A percentile compares a stretch with the other conserved stretches of the same genome.
Evolutionary conservation across 23 tunicate genomes (phyloP).

Genomic region (Diplosoma virens): DNA sequence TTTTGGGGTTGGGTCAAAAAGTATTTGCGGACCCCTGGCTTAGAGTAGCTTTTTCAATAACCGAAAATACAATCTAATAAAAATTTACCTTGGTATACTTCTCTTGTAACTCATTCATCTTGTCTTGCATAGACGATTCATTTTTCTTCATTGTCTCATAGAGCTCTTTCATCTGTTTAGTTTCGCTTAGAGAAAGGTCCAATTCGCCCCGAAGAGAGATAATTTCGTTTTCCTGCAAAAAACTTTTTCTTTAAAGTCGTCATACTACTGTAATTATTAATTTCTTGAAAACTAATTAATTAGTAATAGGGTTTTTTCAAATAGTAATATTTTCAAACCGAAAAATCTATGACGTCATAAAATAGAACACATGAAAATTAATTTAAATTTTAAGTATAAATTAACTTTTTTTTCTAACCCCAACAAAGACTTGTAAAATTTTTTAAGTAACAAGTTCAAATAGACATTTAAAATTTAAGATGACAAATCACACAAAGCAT

Average conservation of each 20-base stretch:
- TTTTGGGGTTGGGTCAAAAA: too few species aligned
- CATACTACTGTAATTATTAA: too few species aligned
- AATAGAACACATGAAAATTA: too few species aligned
- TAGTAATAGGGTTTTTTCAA: too few species aligned
- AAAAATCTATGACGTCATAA: too few species aligned
- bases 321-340: too few species aligned
- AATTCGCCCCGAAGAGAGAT: constrained; percentile 52
- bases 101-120: constrained; percentile 47
- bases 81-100: constrained; percentile 47
- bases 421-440: not conserved
- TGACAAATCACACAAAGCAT: not conserved
- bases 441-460: not conserved
- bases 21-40: too few species aligned
- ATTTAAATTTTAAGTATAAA: too few species aligned
- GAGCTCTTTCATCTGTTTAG: constrained; percentile 36
- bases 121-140: constrained; percentile 45
- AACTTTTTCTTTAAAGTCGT: too few species aligned
- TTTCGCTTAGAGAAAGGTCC: constrained; percentile 54
- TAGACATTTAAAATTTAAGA: not conserved
- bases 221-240: constrained; percentile 47
- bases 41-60: too few species aligned
- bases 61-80: too few species aligned
- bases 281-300: too few species aligned
- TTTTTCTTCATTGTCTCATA: constrained; percentile 39
- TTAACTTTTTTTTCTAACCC: not conserved